Evolutionary conservation across 2,888 invertebrate genomes (phyloP).

Genomic region (Eupsilia transversa): DNA sequence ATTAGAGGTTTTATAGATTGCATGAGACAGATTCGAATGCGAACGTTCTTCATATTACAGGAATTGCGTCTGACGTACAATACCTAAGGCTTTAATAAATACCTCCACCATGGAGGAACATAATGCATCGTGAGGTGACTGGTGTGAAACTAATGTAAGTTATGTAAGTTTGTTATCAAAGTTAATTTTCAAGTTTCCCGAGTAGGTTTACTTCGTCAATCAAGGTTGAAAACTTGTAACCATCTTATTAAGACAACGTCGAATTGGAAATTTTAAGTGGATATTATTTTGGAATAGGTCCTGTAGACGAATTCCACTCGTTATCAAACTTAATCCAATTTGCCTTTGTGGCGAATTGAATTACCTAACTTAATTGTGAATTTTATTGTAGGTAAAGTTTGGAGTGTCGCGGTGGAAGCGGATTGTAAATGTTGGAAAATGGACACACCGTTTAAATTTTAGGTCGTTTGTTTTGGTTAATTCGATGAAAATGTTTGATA

Average conservation of each 20-base stretch:
- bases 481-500: not conserved
- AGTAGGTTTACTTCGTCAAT: slow-evolving; percentile 83
- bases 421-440: slow-evolving; percentile 42
- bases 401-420: slow-evolving; percentile 25
- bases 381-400: slow-evolving; percentile 72
- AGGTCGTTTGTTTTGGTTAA: slow-evolving; percentile 30
- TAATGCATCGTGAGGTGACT: slow-evolving; percentile 49
- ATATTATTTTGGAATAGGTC: slow-evolving; percentile 65
- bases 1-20: no score
- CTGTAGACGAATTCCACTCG: slow-evolving; percentile 64
- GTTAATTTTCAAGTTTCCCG: slow-evolving; percentile 84
- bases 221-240: slow-evolving; percentile 74
- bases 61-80: not conserved
- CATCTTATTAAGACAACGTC: slow-evolving; percentile 67
- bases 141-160: slow-evolving; percentile 75
- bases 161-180: slow-evolving; percentile 84
- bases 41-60: no score
- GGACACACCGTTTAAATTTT: slow-evolving; percentile 27
- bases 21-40: no score
- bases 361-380: slow-evolving; percentile 74
- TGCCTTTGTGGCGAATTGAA: slow-evolving; percentile 76
- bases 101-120: slow-evolving; percentile 15
- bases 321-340: slow-evolving; percentile 74
- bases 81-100: slow-evolving; percentile 6
- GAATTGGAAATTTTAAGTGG: slow-evolving; percentile 66